Evolutionary conservation across 2,888 invertebrate genomes (phyloP).

Genomic region (Hypselothyrea guttata): DNA sequence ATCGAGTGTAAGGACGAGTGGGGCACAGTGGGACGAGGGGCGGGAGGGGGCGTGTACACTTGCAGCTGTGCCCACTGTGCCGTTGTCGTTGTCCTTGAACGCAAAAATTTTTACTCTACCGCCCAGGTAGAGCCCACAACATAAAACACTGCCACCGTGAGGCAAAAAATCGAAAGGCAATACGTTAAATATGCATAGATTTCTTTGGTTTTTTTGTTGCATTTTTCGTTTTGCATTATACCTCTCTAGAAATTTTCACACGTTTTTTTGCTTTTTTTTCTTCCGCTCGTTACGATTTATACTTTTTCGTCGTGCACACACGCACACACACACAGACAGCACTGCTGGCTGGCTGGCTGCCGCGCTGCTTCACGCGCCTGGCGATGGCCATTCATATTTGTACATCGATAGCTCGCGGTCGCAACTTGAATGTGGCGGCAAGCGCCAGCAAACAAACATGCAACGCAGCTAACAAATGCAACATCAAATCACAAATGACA

Average conservation of each 20-base stretch:
- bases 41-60: constrained; percentile 36
- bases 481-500: too few relatives aligned
- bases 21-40: not conserved
- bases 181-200: constrained; percentile 8
- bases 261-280: constrained; percentile 72
- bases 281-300: constrained; percentile 71
- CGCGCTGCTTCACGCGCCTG: constrained; percentile 47
- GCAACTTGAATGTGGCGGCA: constrained; percentile 15
- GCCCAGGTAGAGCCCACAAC: constrained; percentile 59
- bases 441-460: too few relatives aligned
- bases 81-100: constrained; percentile 78
- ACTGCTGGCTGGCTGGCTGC: constrained; percentile 55
- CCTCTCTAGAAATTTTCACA: constrained; percentile 69
- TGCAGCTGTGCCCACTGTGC: constrained; percentile 56
- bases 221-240: constrained; percentile 41
- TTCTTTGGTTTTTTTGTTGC: constrained; percentile 23
- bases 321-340: constrained; percentile 61
- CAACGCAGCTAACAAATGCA: too few relatives aligned
- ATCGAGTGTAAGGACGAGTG: not conserved
- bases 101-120: constrained; percentile 70
- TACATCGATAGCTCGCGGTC: constrained; percentile 16
- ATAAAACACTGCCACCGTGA: constrained; percentile 20
- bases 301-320: constrained; percentile 70
- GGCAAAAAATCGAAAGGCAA: constrained; percentile 48
- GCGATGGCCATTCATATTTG: constrained; percentile 27